These are phyloP conservation scores for Leucania comma DNA, from an alignment of 2,888 invertebrate species.

Conservation along the genomic window DNA sequence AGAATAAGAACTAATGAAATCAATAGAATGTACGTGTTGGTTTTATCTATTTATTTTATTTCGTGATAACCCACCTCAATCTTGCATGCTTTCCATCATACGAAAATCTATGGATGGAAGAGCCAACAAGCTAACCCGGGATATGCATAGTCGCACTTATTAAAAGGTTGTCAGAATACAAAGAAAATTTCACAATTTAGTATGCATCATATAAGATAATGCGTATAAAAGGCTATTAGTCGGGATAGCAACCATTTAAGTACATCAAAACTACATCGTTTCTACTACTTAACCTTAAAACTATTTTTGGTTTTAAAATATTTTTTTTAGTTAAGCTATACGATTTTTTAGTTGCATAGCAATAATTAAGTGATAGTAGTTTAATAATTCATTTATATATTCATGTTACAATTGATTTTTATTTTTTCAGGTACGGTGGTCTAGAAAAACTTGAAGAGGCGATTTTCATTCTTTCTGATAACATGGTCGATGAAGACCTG, in stretches of 20 bases:
- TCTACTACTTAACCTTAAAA: neutral
- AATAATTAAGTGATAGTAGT: neutral
- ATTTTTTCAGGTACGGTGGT: conserved; percentile 84
- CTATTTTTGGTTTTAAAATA: neutral
- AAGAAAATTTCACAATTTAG: neutral
- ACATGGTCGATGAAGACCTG: conserved; percentile 67
- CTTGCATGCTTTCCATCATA: neutral
- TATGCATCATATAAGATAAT: neutral
- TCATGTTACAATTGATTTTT: neutral
- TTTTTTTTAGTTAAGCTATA: neutral
- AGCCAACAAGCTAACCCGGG: neutral
- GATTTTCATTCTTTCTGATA: conserved; percentile 76
- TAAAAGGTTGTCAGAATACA: neutral
- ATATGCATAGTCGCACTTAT: neutral
- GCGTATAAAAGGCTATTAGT: neutral
- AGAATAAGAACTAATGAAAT: conserved; percentile 76
- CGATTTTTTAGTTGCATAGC: neutral
- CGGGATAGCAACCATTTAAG: neutral
- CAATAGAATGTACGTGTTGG: conserved; percentile 74
- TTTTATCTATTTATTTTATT: neutral
- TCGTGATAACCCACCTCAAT: neutral
- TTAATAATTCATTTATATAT: too few species aligned
- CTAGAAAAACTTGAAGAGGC: conserved; percentile 81
- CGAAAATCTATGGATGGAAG: neutral
- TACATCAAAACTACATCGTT: neutral